These are phyloP conservation scores for Eudyptes chrysolophus DNA, from an alignment of 2,113 vertebrate genomes.

Conservation along the genomic window DNA sequence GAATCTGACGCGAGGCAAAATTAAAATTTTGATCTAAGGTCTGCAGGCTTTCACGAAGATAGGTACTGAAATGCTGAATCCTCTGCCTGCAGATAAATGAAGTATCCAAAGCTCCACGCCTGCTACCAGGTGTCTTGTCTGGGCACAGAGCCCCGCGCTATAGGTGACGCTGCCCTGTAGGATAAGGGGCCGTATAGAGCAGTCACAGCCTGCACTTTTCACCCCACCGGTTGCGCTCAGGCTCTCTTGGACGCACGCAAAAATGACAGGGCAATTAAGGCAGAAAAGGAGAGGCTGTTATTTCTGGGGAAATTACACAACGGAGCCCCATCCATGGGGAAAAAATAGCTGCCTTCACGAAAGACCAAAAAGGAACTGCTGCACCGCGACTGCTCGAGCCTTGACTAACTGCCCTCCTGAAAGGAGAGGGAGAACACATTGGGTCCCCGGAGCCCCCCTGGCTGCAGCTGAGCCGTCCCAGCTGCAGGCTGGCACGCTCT, in stretches of 20 bases:
- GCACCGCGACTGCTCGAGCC: fast-evolving
- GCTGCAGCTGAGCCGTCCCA: neutral
- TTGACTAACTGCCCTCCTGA: neutral
- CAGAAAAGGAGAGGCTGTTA: neutral
- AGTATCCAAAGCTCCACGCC: neutral
- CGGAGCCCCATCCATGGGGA: neutral
- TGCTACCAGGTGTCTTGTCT: neutral
- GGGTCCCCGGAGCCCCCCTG: neutral
- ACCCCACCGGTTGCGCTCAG: neutral
- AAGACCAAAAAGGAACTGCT: neutral
- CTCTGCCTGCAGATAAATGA: neutral
- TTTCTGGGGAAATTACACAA: neutral
- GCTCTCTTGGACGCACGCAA: neutral
- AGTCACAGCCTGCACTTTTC: neutral
- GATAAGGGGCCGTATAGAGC: neutral
- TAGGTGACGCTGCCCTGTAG: neutral
- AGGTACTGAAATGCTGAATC: neutral
- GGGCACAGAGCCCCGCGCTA: neutral
- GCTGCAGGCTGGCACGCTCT: too few relatives aligned
- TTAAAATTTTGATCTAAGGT: neutral
- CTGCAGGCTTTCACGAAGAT: neutral
- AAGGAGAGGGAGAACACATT: neutral
- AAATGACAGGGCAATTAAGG: neutral
- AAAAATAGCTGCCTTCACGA: neutral
- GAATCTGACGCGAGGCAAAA: neutral